These are phyloP conservation scores for Physella acuta DNA, from an alignment of 1,140 invertebrate species.

Conservation along the genomic window DNA sequence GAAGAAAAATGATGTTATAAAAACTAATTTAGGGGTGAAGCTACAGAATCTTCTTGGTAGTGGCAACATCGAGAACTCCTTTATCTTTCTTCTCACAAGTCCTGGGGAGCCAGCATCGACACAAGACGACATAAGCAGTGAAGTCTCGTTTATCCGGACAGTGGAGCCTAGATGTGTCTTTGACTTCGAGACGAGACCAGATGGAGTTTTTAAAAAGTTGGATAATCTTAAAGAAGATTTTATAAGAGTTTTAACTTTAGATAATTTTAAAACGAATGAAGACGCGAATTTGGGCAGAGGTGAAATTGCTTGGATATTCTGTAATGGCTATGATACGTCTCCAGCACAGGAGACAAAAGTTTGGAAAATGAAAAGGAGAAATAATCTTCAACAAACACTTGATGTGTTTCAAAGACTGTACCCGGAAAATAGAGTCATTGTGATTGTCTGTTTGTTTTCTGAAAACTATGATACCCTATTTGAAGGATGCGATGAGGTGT, in stretches of 20 bases:
- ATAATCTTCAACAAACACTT: conserved; percentile 32
- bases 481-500: conserved; percentile 31
- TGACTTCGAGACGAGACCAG: conserved; percentile 28
- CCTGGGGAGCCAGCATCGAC: conserved; percentile 10
- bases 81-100: conserved; percentile 22
- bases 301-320: conserved; percentile 29
- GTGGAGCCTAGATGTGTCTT: conserved; percentile 24
- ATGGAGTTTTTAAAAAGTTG: conserved; percentile 12
- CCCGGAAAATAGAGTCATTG: conserved; percentile 26
- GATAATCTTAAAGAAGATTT: conserved; percentile 8
- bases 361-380: conserved; percentile 31
- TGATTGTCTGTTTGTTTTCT: conserved; percentile 35
- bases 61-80: conserved; percentile 23
- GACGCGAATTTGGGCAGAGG: conserved; percentile 4
- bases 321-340: conserved; percentile 27
- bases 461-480: conserved; percentile 33
- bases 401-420: conserved; percentile 28
- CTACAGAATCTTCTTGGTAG: conserved; percentile 20
- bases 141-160: conserved; percentile 20
- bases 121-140: conserved; percentile 9
- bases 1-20: neutral
- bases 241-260: conserved; percentile 25
- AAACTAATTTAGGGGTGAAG: conserved; percentile 22
- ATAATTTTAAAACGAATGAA: conserved; percentile 29
- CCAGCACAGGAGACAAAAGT: neutral